Conservation (phyloP, 2,888 invertebrate genomes). For the Oasisia sp. region DNA sequence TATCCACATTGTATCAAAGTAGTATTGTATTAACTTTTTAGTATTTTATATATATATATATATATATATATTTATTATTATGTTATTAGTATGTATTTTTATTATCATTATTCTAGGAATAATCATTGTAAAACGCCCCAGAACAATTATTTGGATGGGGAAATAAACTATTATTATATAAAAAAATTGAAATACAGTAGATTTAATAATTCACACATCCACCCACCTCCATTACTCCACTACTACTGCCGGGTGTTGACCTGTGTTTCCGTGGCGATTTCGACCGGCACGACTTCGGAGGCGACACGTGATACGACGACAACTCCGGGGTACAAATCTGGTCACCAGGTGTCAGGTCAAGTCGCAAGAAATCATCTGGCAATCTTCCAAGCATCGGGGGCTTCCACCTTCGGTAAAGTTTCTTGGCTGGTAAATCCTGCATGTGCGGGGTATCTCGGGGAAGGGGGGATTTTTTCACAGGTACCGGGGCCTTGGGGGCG, state of each 20-base stretch:
- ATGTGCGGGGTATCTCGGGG: slow-evolving; percentile 29
- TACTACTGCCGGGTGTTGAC: not conserved
- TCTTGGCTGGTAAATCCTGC: slow-evolving; percentile 19
- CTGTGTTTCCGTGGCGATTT: slow-evolving; percentile 3
- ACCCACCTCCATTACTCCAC: not conserved
- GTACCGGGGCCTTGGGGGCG: slow-evolving; percentile 28
- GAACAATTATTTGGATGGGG: no score
- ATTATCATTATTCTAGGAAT: no score
- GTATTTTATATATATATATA: no score
- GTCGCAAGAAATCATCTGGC: slow-evolving; percentile 81
- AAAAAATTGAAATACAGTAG: no score
- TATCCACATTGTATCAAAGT: no score
- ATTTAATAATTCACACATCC: not conserved
- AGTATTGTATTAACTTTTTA: no score
- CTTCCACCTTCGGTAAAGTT: slow-evolving; percentile 75
- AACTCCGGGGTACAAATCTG: not conserved
- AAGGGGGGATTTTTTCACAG: slow-evolving; percentile 34
- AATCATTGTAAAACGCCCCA: no score
- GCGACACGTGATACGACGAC: not conserved
- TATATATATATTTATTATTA: no score
- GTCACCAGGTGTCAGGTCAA: slow-evolving; percentile 22
- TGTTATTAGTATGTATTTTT: no score
- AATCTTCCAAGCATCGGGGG: slow-evolving; percentile 82
- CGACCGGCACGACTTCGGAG: not conserved
- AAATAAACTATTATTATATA: no score